Base-by-base conservation (phyloP, 2,797 vertebrate species). In the Hemitrygon akajei region DNA sequence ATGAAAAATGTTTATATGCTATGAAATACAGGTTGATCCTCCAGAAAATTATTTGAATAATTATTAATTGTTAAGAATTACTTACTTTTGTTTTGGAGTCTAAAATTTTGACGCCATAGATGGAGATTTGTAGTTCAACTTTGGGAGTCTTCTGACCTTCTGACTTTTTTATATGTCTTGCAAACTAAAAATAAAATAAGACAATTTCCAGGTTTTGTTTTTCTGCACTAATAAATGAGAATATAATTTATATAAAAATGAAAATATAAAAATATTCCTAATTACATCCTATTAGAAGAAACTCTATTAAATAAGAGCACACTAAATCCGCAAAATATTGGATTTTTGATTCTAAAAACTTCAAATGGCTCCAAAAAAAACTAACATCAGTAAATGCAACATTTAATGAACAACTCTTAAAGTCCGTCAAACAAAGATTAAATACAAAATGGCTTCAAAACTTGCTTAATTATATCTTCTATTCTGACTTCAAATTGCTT, bases 111-210 rank as follows among this genome's bases (percentile, higher is more conserved):
- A 99, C 99, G 27, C 99, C 99, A 93, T 99, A 99, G 94, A 99
- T 99, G 94, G 99, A 99, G 95, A 99, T 99, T 95, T 99, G 99
- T 94, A 99, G 94, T 94, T 99, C 99, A 95, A 99, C 98, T 96
- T 99, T 99, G 60, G 99, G 98, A 0, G 95, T 97, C 96, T 99
- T 99, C 96, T 98, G 99, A 69, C 99, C 99, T 96, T 99, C 99
- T 1, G 99, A 99, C 95, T 99, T 99, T 96, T 99, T 99, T 95
- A 99, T 99, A 91, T 99, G 99, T 94, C 98, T 98, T 96, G 99
- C 98, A 97, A 99, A 99, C 99, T 99, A 93, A 10, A 94, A 94
- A 95, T 40, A 86, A 7, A 47, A 56, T 37, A 79, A 76, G 25
- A 27, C 16, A 73, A 37, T 91, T 9, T 20, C 69, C 37, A 40